Conservation (phyloP, 2,888 invertebrate genomes). For the Athetis lepigone region DNA sequence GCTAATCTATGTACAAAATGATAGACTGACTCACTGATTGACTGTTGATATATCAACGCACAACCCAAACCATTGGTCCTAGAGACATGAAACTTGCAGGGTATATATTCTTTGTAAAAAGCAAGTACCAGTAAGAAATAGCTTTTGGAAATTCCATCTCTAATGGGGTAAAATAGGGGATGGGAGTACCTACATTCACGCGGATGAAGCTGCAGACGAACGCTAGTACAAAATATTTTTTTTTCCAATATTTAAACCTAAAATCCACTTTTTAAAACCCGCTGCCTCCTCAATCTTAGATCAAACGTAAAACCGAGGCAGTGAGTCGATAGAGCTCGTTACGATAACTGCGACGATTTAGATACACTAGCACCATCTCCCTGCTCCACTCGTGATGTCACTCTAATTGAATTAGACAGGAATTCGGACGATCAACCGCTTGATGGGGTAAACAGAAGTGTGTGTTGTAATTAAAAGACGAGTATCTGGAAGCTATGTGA, state of each 20-base stretch:
- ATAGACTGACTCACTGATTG: too few relatives aligned
- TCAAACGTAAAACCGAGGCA: slow-evolving; percentile 29
- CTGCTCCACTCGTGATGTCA: slow-evolving; percentile 36
- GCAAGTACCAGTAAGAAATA: too few relatives aligned
- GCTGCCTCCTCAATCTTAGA: slow-evolving; percentile 32
- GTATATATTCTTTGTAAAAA: too few relatives aligned
- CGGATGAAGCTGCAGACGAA: not conserved
- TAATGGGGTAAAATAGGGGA: too few relatives aligned
- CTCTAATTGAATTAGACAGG: slow-evolving; percentile 46
- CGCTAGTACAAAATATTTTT: not conserved
- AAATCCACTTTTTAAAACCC: not conserved
- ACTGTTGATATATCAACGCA: too few relatives aligned
- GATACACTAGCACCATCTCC: slow-evolving; percentile 71
- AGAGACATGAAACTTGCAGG: too few relatives aligned
- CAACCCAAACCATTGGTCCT: too few relatives aligned
- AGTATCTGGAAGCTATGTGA: slow-evolving; percentile 3
- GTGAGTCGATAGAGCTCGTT: slow-evolving; percentile 58
- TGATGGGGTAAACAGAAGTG: slow-evolving; percentile 46
- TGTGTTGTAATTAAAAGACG: slow-evolving; percentile 33
- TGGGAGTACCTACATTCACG: too few relatives aligned
- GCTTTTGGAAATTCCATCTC: too few relatives aligned
- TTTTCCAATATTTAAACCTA: not conserved
- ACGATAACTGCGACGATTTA: slow-evolving; percentile 79
- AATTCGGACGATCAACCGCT: slow-evolving; percentile 34
- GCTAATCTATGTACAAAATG: too few relatives aligned